These are phyloP conservation scores for Labeo catla DNA, from an alignment of 2,113 vertebrate species.

Conservation along the genomic window DNA sequence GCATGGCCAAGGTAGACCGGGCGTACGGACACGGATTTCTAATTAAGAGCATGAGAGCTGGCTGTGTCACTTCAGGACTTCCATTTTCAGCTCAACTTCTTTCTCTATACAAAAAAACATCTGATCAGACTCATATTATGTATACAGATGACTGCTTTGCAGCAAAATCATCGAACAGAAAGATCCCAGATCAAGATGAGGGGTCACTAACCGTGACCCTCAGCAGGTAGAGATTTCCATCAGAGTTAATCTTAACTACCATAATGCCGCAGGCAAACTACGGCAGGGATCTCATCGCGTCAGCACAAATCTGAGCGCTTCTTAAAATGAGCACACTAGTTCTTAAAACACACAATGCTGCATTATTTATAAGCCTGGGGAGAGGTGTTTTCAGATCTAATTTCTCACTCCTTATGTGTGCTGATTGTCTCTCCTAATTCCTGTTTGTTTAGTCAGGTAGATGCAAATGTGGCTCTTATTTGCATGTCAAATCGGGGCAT, in stretches of 20 bases:
- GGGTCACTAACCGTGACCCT: conserved; percentile 59
- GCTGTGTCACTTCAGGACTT: background rate
- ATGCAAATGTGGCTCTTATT: conserved; percentile 68
- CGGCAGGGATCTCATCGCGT: background rate
- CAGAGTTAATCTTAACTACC: conserved; percentile 53
- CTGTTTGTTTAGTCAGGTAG: conserved; percentile 69
- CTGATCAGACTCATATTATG: conserved; percentile 10
- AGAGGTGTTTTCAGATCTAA: conserved; percentile 63
- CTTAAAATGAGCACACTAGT: conserved; percentile 37
- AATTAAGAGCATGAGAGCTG: conserved; percentile 36
- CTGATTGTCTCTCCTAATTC: conserved; percentile 71
- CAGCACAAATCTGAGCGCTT: conserved; percentile 42
- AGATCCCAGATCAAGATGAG: conserved; percentile 48
- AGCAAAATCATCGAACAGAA: background rate
- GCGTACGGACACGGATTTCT: background rate
- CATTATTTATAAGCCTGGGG: conserved; percentile 68
- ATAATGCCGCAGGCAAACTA: conserved; percentile 40
- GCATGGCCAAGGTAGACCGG: conserved; percentile 20
- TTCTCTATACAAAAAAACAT: conserved; percentile 6
- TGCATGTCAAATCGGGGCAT: conserved; percentile 58
- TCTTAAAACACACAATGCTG: conserved; percentile 63
- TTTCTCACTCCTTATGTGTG: conserved; percentile 66
- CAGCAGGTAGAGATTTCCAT: conserved; percentile 53
- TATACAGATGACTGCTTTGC: background rate
- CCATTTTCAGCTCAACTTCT: conserved; percentile 3